Base-by-base conservation (phyloP, 1,140 invertebrate genomes). In the Diorhabda elongata region DNA sequence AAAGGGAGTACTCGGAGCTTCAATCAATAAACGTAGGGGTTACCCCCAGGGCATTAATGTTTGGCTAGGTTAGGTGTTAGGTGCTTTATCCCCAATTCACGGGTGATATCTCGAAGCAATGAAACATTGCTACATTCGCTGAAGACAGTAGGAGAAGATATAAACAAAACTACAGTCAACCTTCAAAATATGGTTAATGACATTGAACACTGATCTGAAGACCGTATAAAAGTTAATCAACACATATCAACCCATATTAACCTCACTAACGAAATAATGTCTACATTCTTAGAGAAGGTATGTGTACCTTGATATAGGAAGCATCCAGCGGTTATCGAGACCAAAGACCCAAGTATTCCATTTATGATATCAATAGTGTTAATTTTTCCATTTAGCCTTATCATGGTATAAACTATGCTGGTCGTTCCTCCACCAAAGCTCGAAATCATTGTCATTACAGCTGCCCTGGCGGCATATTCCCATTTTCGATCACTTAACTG, bases 261-360 rank as follows among this genome's bases (percentile, higher is more conserved):
- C n/a, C 2, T 56, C n/a, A 56, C 26, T 26, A 26, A 26, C 26
- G 26, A 26, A 26, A 26, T 26, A 26, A 26, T 26, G 1, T 26
- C 26, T 26, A 26, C 1, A 26, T 26, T 26, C 26, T 26, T 26
- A 26, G 26, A 26, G 26, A 26, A 26, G 26, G 26, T 44, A 47
- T 45, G 45, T 42, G 59, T 63, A 80, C 79, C 78, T 61, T 87
- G 86, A 78, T 92, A 95, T 1, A 97, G 81, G 75, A 95, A 96
- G 77, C 95, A 97, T 0, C 94, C 92, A 44, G 93, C 95, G 87
- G 94, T 96, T n/a, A 97, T 86, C 2, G 92, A 86, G 2, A 97
- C 94, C 2, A 97, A 82, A 1, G 93, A 88, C 5, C 94, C 94
- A 2, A 98, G 83, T 8, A 97, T 88, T 6, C 94, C 92, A 82